Evolutionary conservation across 2,888 invertebrate genomes (phyloP), one percentile per base, ranked within the genome.

Genomic region (Empis livida): DNA sequence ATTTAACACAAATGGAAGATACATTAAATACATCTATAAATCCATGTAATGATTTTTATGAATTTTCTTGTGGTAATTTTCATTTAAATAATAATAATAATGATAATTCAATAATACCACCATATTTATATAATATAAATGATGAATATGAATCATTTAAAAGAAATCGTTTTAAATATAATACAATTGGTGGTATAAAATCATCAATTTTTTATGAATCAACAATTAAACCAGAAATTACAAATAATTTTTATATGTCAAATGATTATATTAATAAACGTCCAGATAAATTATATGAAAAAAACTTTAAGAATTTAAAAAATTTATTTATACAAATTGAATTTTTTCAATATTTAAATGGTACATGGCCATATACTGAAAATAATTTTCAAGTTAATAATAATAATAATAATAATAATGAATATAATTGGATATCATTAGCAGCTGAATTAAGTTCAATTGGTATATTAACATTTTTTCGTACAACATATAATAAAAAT

Each of bases 71-170:
- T 41, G 41, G 41, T 14, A 41, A 41, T 41, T 41, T 20, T 41
- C 8, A 14, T 23, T 6, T 2, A 13, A n/a, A 6, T 14, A 27
- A 27, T 14, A 27, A 27, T 27, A 27, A 27, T 27, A 27, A 27
- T 27, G 23, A 27, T 8, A 27, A 27, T 27, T 8, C 23, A 27
- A 6, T 27, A 6, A 13, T n/a, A 11, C 20, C 27, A 23, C 27
- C 41, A 41, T 41, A 14, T 41, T 27, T 41, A 27, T 41, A 41
- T 27, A 41, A 41, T 41, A n/a, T 27, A 41, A 20, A 27, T n/a
- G 41, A 41, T 41, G 5, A 14, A 27, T 41, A 41, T 27, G 16
- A 41, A 41, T 20, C 41, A 41, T 41, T 41, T 41, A 9, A 20
- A 27, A 23, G 9, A 3, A 14, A 27, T 14, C 27, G 14, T 23